phyloP scores from a whole-genome alignment of 2,888 invertebrate species.

The Catocala sponsa region DNA sequence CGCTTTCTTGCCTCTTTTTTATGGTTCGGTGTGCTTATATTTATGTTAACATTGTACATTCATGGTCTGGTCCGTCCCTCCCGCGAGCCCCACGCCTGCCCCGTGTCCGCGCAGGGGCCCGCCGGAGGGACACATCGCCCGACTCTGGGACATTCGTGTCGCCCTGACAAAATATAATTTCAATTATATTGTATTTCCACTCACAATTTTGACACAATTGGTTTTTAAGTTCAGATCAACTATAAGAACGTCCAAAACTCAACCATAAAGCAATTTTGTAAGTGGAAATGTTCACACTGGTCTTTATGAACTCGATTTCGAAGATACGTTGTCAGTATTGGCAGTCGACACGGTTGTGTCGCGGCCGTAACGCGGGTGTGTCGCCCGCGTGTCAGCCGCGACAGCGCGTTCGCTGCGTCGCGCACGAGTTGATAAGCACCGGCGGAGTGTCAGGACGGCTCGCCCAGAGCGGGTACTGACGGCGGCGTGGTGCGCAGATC shows the following conservation, averaged over 20 bases:
- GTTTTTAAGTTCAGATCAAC: background rate
- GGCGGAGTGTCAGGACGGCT: conserved; percentile 5
- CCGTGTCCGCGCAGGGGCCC: conserved; percentile 11
- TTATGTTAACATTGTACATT: conserved; percentile 65
- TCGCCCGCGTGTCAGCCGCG: too few relatives aligned
- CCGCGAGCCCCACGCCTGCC: conserved; percentile 6
- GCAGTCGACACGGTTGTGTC: too few relatives aligned
- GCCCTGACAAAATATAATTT: conserved; percentile 49
- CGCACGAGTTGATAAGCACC: conserved; percentile 21
- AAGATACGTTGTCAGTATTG: too few relatives aligned
- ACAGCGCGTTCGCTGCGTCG: too few relatives aligned
- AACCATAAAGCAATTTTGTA: conserved; percentile 13
- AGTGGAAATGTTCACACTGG: conserved; percentile 25
- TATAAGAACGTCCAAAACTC: background rate
- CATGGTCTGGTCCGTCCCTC: conserved; percentile 33
- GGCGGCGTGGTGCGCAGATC: conserved; percentile 92
- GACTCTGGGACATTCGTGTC: conserved; percentile 51
- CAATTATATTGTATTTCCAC: conserved; percentile 12
- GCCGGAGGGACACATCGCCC: conserved; percentile 30
- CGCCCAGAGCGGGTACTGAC: conserved; percentile 9
- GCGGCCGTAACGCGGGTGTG: too few relatives aligned
- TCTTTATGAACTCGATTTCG: conserved; percentile 32
- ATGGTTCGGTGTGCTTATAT: conserved; percentile 86
- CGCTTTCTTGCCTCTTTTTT: conserved; percentile 82
- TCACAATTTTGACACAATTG: conserved; percentile 24